Evolutionary conservation across 2,113 vertebrate species (phyloP).

Genomic region (Heptranchias perlo): DNA sequence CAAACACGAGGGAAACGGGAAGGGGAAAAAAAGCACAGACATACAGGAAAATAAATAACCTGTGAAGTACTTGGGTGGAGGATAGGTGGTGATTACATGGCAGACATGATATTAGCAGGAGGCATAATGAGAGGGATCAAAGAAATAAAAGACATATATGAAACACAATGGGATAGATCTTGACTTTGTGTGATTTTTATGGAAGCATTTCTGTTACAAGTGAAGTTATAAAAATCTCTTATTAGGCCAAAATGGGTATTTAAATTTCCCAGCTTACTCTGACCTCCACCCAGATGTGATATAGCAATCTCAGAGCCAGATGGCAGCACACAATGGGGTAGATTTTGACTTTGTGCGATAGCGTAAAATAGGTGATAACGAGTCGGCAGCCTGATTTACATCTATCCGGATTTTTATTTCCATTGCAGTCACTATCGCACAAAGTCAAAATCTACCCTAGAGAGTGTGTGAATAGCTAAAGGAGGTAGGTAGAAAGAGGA

Average conservation of each 20-base stretch:
- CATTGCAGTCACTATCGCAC: too few relatives aligned
- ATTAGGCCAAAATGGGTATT: not conserved
- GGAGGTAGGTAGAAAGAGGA: not conserved
- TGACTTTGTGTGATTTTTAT: not conserved
- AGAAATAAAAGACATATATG: not conserved
- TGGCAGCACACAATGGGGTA: not conserved
- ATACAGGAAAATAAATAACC: not conserved
- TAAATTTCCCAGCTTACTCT: not conserved
- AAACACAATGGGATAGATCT: not conserved
- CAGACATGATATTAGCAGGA: not conserved
- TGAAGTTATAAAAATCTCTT: not conserved
- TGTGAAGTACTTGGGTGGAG: not conserved
- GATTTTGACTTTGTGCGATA: not conserved
- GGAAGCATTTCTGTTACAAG: not conserved
- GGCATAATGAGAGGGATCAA: not conserved
- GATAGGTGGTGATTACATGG: not conserved
- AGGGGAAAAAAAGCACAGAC: not conserved
- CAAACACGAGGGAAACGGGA: not conserved
- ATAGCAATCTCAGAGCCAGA: not conserved
- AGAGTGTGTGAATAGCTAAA: not conserved
- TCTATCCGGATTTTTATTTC: not conserved
- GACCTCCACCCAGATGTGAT: not conserved
- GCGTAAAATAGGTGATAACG: not conserved
- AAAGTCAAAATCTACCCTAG: not conserved
- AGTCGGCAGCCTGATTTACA: not conserved